Base-by-base conservation (phyloP, 2,888 invertebrate species). In the Caenorhabditis virilis region DNA sequence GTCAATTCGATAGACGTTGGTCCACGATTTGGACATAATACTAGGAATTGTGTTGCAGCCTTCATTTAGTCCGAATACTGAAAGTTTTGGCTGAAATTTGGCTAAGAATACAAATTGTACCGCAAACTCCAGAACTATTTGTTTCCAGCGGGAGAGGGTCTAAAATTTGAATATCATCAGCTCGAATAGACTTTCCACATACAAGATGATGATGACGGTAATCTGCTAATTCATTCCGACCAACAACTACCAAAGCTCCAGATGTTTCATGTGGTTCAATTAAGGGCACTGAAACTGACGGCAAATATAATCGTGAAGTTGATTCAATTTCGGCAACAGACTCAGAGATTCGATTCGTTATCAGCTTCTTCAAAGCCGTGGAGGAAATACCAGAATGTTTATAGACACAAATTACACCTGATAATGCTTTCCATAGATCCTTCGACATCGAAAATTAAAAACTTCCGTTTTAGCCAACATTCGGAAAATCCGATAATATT, bases 371-470 rank as follows among this genome's bases (percentile, higher is more conserved):
- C 15, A 81, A 30, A 5, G 72, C 64, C 0, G 58, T 43, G 6
- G 77, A 47, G 2, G 80, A 78, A 1, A 78, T 46, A 38, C 81
- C 81, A 7, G 70, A 69, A 20, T 75, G 78, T 48, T 81, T 81
- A 61, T 79, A 79, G 6, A 82, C 64, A 43, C 80, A 82, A 3
- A 81, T 22, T 11, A 77, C 64, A 1, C 81, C 81, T 18, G 79
- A 70, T 23, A 81, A 39, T 4, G 74, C 70, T 20, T 63, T 56
- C 43, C 67, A 62, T 5, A 69, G 26, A 25, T 56, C 25, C 35
- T 26, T 38, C 26, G 52, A 39, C 35, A 38, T 38, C 61, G 48
- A 15, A 42, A 23, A 23, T 22, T 5, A 15, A 39, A 16, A 25
- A n/a, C 7, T 43, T 23, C 43, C 3, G 16, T 6, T 5, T 23